A percentile compares a stretch with the other conserved stretches of the same genome.
Conservation (phyloP, 2,888 invertebrate genomes). For the Nymphalis c-album region DNA sequence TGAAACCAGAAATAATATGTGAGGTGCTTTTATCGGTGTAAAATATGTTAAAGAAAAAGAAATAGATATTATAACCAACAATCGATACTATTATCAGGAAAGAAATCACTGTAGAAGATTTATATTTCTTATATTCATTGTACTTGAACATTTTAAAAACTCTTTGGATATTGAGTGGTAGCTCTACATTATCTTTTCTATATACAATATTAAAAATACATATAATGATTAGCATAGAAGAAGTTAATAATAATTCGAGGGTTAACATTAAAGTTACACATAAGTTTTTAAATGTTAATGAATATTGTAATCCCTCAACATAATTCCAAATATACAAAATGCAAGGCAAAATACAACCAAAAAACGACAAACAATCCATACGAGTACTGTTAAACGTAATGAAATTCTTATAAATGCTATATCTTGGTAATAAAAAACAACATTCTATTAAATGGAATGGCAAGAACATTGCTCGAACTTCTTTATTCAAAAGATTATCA, state of each 20-base stretch:
- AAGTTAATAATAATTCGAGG: neutral
- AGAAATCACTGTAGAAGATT: neutral
- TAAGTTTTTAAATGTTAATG: no score
- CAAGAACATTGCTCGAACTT: constrained; percentile 13
- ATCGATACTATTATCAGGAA: neutral
- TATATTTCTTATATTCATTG: neutral
- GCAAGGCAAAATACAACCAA: neutral
- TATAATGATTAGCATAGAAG: neutral
- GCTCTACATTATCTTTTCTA: neutral
- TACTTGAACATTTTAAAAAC: constrained; percentile 1
- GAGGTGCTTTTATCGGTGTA: neutral
- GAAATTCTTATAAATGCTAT: constrained; percentile 21
- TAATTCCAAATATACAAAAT: neutral
- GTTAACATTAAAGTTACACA: neutral
- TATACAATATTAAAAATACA: neutral
- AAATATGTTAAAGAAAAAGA: neutral
- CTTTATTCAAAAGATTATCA: constrained; percentile 20
- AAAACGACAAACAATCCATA: constrained; percentile 2
- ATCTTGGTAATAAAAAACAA: constrained; percentile 23
- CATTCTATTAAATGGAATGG: constrained; percentile 22
- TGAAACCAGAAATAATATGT: neutral
- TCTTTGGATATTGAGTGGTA: constrained; percentile 2
- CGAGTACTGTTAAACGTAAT: constrained; percentile 17
- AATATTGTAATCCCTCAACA: neutral
- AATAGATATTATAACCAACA: neutral